Base-by-base conservation (phyloP, 2,797 vertebrate genomes). In the Fistularia tabacaria region DNA sequence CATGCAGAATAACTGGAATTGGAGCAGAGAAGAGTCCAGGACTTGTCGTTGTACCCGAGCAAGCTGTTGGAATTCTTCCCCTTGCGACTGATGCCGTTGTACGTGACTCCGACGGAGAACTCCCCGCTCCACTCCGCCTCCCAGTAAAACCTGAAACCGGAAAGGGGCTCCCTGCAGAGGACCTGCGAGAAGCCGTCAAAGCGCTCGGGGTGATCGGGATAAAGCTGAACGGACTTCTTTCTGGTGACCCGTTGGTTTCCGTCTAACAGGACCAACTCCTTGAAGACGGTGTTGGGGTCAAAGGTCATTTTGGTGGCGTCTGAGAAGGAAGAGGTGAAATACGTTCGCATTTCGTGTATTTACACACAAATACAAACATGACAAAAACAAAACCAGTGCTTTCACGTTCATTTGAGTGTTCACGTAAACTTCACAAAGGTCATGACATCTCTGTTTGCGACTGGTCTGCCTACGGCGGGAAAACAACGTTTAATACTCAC, bases 21-120 rank as follows among this genome's bases (percentile, higher is more conserved):
- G 0, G 91, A 92, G 82, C 91, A 92, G 25, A 92, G 88, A 44
- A 92, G 84, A 61, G 89, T 92, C 91, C 91, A 92, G 3, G 91
- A 92, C 65, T 85, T 89, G 61, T 90, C 81, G 1, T 92, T 92
- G 84, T 92, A 92, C 43, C 91, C 91, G 36, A 92, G 85, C 59
- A 92, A 88, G 59, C 90, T 90, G 68, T 84, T 71, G 0, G 91
- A 91, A 56, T 90, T 91, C 73, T 92, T 92, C 54, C 91, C 91
- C 65, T 92, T 92, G 49, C 91, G 90, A 49, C 82, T 90, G 79
- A 92, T 91, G 71, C 85, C 86, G 71, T 77, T 90, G 64, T 90
- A 91, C 48, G 91, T 86, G 25, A 91, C 69, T 6, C 90, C 91
- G 0, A 91, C 64, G 36, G 91, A 92, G 58, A 91, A 92, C 78